Conservation (phyloP, 2,888 invertebrate genomes). For the Acleris laterana region DNA sequence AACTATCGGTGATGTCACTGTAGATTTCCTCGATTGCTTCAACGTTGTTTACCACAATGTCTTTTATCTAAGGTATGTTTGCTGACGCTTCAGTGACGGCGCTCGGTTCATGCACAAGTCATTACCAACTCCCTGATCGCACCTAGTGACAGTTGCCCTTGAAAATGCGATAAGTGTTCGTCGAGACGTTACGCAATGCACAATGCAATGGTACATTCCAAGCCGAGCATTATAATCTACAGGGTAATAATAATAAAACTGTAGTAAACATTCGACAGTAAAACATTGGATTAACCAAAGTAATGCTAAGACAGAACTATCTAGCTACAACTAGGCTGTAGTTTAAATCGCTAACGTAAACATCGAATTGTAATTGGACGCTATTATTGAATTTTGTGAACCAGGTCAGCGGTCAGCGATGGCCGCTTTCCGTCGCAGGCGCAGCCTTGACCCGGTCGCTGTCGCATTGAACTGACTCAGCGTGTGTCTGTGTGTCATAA, state of each 20-base stretch:
- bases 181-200: constrained; percentile 61
- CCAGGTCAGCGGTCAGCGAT: constrained; percentile 60
- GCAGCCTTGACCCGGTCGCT: constrained; percentile 57
- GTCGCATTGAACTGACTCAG: constrained; percentile 29
- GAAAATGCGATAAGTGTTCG: constrained; percentile 65
- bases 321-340: background rate
- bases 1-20: constrained; percentile 21
- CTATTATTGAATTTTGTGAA: constrained; percentile 65
- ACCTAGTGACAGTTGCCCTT: constrained; percentile 58
- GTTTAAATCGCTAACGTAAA: constrained; percentile 9
- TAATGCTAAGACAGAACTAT: too few relatives aligned
- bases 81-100: constrained; percentile 37
- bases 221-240: constrained; percentile 48
- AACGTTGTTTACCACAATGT: constrained; percentile 4
- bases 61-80: constrained; percentile 21
- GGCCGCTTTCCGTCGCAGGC: constrained; percentile 53
- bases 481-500: constrained; percentile 26
- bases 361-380: constrained; percentile 47
- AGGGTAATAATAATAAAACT: constrained; percentile 30
- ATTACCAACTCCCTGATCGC: constrained; percentile 55
- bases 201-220: constrained; percentile 47
- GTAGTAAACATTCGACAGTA: constrained; percentile 33
- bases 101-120: constrained; percentile 47
- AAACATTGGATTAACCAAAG: constrained; percentile 13
- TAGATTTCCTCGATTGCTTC: constrained; percentile 12